These are phyloP conservation scores for Pocota personata DNA, from an alignment of 2,888 invertebrate genomes.

Conservation along the genomic window DNA sequence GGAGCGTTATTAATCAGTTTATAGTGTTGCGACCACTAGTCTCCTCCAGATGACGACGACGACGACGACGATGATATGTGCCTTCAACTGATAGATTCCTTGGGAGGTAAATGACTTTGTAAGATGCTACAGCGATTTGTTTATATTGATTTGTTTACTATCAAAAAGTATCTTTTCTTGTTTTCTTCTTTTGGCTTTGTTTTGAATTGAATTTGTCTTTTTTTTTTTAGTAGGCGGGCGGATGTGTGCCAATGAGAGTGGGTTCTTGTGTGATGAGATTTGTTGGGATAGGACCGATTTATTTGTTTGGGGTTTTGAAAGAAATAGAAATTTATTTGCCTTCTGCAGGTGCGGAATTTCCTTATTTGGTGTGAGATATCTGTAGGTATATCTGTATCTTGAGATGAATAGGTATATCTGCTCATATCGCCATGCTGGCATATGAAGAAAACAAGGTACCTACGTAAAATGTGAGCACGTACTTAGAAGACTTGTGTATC, in stretches of 20 bases:
- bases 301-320: background rate
- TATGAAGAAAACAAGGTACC: no score
- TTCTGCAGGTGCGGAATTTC: background rate
- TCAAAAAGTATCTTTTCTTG: constrained; percentile 30
- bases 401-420: background rate
- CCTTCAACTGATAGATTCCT: constrained; percentile 1
- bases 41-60: background rate
- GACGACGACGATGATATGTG: background rate
- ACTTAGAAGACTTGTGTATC: no score
- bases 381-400: background rate
- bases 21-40: constrained; percentile 10
- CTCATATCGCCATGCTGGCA: no score
- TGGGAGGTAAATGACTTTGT: constrained; percentile 37
- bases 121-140: constrained; percentile 27
- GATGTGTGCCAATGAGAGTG: background rate
- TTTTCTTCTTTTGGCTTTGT: background rate
- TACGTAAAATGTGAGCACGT: no score
- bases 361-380: constrained; percentile 8
- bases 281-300: constrained; percentile 38
- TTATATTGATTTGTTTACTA: constrained; percentile 39
- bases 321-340: background rate
- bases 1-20: constrained; percentile 57
- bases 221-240: background rate
- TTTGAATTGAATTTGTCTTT: background rate
- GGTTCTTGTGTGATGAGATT: constrained; percentile 9